Percentiles rank a stretch among this genome's conserved stretches.
Evolutionary conservation across 1,140 invertebrate species (phyloP).

Genomic region (Radopholus similis): DNA sequence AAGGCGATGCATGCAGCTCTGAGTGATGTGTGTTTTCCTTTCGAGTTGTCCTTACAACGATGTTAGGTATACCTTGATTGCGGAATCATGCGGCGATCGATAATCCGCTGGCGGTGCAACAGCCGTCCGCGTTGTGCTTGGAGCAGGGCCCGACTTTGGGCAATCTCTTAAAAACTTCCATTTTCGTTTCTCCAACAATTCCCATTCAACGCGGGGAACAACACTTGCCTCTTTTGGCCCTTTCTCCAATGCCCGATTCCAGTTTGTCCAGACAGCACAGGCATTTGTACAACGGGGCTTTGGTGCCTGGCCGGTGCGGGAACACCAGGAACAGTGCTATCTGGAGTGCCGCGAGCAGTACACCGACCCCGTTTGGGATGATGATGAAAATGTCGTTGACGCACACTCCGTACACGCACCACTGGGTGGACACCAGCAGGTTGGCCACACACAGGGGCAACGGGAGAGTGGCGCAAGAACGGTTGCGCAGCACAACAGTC

Average conservation of each 20-base stretch:
- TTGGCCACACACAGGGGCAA: slow-evolving; percentile 57
- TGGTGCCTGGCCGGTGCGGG: slow-evolving; percentile 26
- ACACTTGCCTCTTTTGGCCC: slow-evolving; percentile 12
- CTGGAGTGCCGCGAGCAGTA: slow-evolving; percentile 52
- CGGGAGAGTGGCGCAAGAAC: slow-evolving; percentile 46
- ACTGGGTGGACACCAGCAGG: slow-evolving; percentile 54
- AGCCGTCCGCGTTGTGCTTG: slow-evolving; percentile 9
- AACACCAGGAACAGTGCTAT: slow-evolving; percentile 56
- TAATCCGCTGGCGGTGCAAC: slow-evolving; percentile 7
- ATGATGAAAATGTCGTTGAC: slow-evolving; percentile 55
- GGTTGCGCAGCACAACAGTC: slow-evolving; percentile 45
- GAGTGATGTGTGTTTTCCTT: not conserved
- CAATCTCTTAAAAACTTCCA: slow-evolving; percentile 11
- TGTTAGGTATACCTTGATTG: slow-evolving; percentile 13
- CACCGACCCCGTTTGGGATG: slow-evolving; percentile 51
- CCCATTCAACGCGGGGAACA: not conserved
- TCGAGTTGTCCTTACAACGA: not conserved
- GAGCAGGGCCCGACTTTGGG: not conserved
- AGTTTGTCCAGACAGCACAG: slow-evolving; percentile 21
- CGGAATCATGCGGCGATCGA: slow-evolving; percentile 18
- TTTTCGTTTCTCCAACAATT: not conserved
- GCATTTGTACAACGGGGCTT: slow-evolving; percentile 38
- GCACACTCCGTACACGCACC: slow-evolving; percentile 56
- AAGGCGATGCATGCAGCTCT: slow-evolving; percentile 24
- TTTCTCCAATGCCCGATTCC: slow-evolving; percentile 35